Conservation (phyloP, 2,797 vertebrate species). For the Schizopygopsis pylzovi region DNA sequence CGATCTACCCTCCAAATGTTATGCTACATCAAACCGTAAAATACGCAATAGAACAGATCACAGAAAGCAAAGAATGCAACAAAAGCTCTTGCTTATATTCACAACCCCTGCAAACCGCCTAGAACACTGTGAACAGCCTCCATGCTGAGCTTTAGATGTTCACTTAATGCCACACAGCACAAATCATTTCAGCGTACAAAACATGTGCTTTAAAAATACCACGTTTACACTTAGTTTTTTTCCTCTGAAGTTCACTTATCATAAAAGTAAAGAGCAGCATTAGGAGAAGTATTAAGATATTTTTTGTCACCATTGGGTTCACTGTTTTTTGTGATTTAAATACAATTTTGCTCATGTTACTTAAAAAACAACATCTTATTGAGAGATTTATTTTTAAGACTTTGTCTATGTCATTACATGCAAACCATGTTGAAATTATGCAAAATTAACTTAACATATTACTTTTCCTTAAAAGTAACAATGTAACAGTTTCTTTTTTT, state of each 20-base stretch:
- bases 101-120: not conserved
- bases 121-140: constrained; percentile 25
- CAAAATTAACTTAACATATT: not conserved
- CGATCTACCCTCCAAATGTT: constrained; percentile 48
- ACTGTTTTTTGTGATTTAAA: not conserved
- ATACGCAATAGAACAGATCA: constrained; percentile 49
- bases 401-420: not conserved
- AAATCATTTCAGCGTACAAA: constrained; percentile 30
- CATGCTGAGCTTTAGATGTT: constrained; percentile 38
- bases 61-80: constrained; percentile 32
- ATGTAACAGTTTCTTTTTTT: not conserved
- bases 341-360: not conserved
- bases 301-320: not conserved
- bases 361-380: not conserved
- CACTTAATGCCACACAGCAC: constrained; percentile 47
- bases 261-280: not conserved
- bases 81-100: constrained; percentile 18
- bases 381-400: not conserved
- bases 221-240: constrained; percentile 13
- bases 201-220: constrained; percentile 25
- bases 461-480: not conserved
- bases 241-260: not conserved
- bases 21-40: constrained; percentile 56
- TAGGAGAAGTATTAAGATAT: not conserved
- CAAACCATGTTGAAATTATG: not conserved